A percentile compares a stretch with the other conserved stretches of the same genome.
Evolutionary conservation across 2,888 invertebrate species (phyloP).

Genomic region (Archaeoteleia sp.): DNA sequence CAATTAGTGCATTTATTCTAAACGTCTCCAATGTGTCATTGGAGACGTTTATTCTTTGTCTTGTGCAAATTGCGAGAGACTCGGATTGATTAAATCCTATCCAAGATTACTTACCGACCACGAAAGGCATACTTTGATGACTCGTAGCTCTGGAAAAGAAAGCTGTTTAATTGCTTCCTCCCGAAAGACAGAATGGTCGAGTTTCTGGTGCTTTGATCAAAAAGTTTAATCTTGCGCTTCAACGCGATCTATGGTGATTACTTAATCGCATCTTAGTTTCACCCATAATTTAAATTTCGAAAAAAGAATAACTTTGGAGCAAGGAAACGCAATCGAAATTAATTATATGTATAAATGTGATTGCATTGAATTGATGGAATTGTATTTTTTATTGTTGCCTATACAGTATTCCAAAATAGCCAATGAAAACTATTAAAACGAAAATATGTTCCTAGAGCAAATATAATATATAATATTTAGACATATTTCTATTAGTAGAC

Average conservation of each 20-base stretch:
- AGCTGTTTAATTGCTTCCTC: constrained; percentile 49
- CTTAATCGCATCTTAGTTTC: constrained; percentile 42
- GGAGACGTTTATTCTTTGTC: constrained; percentile 37
- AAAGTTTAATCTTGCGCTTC: constrained; percentile 55
- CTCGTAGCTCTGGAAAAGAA: constrained; percentile 41
- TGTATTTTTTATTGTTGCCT: too few species aligned
- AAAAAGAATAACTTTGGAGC: constrained; percentile 8
- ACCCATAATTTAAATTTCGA: constrained; percentile 28
- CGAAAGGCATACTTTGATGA: constrained; percentile 30
- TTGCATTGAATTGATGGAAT: too few species aligned
- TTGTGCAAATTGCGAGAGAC: constrained; percentile 44
- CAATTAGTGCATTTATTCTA: constrained; percentile 28
- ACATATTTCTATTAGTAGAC: too few species aligned
- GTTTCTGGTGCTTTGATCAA: constrained; percentile 53
- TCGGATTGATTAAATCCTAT: constrained; percentile 44
- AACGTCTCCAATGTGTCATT: constrained; percentile 12
- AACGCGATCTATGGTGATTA: constrained; percentile 43
- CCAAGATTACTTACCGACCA: constrained; percentile 49
- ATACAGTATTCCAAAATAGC: too few species aligned
- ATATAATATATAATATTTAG: too few species aligned
- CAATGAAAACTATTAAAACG: too few species aligned
- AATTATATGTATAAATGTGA: too few species aligned
- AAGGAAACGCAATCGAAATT: neutral
- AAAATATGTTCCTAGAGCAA: too few species aligned
- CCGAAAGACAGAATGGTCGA: constrained; percentile 43